A percentile compares a stretch with the other conserved stretches of the same genome.
These are phyloP conservation scores for Bombus affinis DNA, from an alignment of 1,140 invertebrate species.

Conservation along the genomic window DNA sequence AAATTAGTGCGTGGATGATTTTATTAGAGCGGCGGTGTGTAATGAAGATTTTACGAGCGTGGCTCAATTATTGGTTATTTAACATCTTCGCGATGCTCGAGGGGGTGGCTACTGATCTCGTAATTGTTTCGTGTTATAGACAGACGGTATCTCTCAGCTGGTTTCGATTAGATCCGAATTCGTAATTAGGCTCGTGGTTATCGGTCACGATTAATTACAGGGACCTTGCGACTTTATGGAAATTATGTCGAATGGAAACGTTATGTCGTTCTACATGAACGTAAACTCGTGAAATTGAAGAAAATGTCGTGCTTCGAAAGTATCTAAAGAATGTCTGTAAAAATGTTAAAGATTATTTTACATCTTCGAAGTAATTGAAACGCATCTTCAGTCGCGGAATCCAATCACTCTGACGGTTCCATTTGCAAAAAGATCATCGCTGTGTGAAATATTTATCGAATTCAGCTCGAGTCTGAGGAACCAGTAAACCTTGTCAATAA, in stretches of 20 bases:
- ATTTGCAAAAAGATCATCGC: not conserved
- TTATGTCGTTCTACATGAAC: fast-evolving
- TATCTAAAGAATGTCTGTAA: too few species aligned
- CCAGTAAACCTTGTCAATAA: not conserved
- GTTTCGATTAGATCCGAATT: conserved; percentile 27
- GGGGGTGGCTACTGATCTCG: not conserved
- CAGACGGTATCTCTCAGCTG: too few species aligned
- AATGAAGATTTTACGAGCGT: conserved; percentile 77
- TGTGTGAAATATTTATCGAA: not conserved
- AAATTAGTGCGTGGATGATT: conserved; percentile 79
- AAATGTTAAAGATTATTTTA: too few species aligned
- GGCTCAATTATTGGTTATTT: conserved; percentile 75
- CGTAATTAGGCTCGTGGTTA: conserved; percentile 52
- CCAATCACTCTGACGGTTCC: not conserved
- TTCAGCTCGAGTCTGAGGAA: not conserved
- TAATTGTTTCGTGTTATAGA: conserved; percentile 58
- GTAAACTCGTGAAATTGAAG: too few species aligned
- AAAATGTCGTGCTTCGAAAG: too few species aligned
- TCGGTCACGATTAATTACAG: conserved; percentile 45
- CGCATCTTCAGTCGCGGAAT: too few species aligned
- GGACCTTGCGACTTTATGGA: conserved; percentile 40
- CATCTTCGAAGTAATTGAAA: too few species aligned
- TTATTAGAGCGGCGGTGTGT: conserved; percentile 73
- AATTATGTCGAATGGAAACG: conserved; percentile 40
- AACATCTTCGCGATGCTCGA: conserved; percentile 58